Conservation (phyloP, 1,140 invertebrate genomes). For the Drosophila bocki region DNA sequence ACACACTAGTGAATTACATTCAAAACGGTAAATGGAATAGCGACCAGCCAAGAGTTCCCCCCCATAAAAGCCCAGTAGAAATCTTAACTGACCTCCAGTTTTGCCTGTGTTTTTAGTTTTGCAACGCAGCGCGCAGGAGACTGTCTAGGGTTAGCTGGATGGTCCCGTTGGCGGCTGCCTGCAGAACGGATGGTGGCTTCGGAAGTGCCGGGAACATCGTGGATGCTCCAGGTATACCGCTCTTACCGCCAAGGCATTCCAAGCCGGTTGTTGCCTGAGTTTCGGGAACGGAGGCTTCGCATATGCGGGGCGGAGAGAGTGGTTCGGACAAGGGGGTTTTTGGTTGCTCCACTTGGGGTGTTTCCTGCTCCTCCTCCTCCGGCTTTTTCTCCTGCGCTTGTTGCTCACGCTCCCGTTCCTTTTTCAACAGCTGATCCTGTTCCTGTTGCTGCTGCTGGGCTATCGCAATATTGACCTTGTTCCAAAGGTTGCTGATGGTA, state of each 20-base stretch:
- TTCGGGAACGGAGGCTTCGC: conserved; percentile 18
- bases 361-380: neutral
- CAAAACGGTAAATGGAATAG: conserved; percentile 41
- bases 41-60: conserved; percentile 22
- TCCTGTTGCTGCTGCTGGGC: conserved; percentile 53
- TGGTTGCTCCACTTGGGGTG: neutral
- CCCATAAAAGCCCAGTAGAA: conserved; percentile 2
- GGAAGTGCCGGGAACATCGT: conserved; percentile 66
- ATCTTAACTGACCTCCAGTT: conserved; percentile 23
- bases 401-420: neutral
- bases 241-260: conserved; percentile 60
- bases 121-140: conserved; percentile 72
- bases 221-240: conserved; percentile 44
- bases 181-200: conserved; percentile 70
- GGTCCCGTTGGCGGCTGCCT: conserved; percentile 69
- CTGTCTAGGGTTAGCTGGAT: conserved; percentile 69
- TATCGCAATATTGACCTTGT: conserved; percentile 69
- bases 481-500: conserved; percentile 65
- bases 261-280: conserved; percentile 19
- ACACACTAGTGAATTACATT: conserved; percentile 73
- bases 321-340: conserved; percentile 19
- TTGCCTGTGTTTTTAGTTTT: conserved; percentile 55
- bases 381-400: neutral
- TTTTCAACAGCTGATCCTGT: neutral
- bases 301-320: conserved; percentile 47